Evolutionary conservation across 37 sponge, comb jelly and placozoan species (phyloP).

Genomic region (Oopsacas minuta): DNA sequence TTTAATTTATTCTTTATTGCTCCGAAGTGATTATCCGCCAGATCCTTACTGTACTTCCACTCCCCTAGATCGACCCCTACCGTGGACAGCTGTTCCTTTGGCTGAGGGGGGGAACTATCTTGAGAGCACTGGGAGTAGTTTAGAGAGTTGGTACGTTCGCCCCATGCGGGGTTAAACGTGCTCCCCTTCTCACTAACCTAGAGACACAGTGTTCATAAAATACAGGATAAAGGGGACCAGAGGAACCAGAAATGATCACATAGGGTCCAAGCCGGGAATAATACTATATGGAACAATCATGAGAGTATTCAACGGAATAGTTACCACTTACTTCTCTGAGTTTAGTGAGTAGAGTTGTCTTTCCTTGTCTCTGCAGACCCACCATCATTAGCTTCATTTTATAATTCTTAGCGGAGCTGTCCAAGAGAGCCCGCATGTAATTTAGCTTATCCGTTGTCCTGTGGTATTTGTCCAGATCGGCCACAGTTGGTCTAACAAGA

Average conservation of each 20-base stretch:
- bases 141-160: not conserved
- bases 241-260: no score
- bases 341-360: constrained; percentile 59
- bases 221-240: no score
- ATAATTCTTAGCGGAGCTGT: constrained; percentile 64
- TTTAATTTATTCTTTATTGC: constrained; percentile 14
- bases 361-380: constrained; percentile 68
- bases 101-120: not conserved
- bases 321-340: constrained; percentile 54
- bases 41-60: constrained; percentile 73
- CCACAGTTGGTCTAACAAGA: constrained; percentile 37
- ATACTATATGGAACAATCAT: no score
- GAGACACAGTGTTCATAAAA: no score
- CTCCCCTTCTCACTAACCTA: constrained; percentile 6
- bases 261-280: no score
- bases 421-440: constrained; percentile 58
- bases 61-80: constrained; percentile 79
- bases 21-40: constrained; percentile 20
- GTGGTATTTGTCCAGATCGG: constrained; percentile 51
- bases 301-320: no score
- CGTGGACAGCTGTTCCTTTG: constrained; percentile 44
- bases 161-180: not conserved
- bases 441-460: constrained; percentile 50
- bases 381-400: constrained; percentile 89
- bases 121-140: not conserved